These are phyloP conservation scores for Neopelma chrysocephalum DNA, from an alignment of 2,797 vertebrate species.

Conservation along the genomic window DNA sequence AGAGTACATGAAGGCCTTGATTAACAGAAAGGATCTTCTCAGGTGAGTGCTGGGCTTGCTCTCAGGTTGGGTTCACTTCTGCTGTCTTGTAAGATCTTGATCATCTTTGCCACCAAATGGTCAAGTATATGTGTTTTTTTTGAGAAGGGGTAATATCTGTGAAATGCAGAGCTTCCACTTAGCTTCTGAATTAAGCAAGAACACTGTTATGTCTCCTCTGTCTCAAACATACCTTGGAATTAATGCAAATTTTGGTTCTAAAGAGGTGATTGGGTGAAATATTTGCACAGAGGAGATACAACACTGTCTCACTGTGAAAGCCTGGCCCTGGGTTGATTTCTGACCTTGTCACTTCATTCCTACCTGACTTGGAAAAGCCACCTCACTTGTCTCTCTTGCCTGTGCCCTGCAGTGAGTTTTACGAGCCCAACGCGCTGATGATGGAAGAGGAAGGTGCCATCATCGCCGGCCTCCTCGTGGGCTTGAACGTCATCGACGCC, in stretches of 20 bases:
- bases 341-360: neutral
- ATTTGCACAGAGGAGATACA: neutral
- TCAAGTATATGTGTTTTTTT: neutral
- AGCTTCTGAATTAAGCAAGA: too few species aligned
- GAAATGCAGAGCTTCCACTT: neutral
- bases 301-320: neutral
- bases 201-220: neutral
- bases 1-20: slow-evolving; percentile 99
- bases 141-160: neutral
- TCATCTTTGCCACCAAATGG: too few species aligned
- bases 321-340: neutral
- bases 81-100: neutral
- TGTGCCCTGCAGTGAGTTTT: slow-evolving; percentile 86
- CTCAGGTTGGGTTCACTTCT: neutral
- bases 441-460: slow-evolving; percentile 99
- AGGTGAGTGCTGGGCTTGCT: slow-evolving; percentile 76
- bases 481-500: slow-evolving; percentile 96
- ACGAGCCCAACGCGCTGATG: slow-evolving; percentile 95
- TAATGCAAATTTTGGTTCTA: neutral
- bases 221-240: neutral
- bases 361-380: neutral
- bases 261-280: neutral
- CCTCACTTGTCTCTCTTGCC: neutral
- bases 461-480: slow-evolving; percentile 94
- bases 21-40: slow-evolving; percentile 97